Evolutionary conservation across 2,797 vertebrate species (phyloP).

Genomic region (Glyptemys insculpta): DNA sequence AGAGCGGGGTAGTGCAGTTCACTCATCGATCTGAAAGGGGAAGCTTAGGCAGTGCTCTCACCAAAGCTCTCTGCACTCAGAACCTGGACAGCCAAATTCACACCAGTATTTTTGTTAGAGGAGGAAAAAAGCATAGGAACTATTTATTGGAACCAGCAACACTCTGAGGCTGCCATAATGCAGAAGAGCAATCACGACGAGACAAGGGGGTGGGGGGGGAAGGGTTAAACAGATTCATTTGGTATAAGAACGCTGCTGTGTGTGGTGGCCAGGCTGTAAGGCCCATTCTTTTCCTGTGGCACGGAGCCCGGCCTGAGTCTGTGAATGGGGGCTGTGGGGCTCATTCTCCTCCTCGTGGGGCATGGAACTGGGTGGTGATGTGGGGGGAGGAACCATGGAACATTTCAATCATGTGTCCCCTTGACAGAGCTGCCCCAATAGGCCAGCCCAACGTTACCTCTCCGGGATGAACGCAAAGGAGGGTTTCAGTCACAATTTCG

Average conservation of each 20-base stretch:
- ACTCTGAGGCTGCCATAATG: background rate
- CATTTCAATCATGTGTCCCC: conserved; percentile 42
- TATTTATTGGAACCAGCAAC: background rate
- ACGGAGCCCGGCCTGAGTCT: background rate
- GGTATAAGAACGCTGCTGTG: background rate
- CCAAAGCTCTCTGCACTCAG: background rate
- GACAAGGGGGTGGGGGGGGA: background rate
- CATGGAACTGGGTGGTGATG: accelerated
- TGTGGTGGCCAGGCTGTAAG: background rate
- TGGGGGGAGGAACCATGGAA: background rate
- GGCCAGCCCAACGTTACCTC: conserved; percentile 53
- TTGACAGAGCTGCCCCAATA: conserved; percentile 39
- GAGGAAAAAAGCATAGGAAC: background rate
- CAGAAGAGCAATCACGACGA: background rate
- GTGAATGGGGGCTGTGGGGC: background rate
- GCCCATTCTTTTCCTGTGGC: background rate
- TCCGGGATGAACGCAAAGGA: conserved; percentile 57
- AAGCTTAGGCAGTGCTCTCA: background rate
- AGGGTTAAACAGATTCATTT: background rate
- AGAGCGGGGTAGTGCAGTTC: background rate
- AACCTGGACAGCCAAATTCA: background rate
- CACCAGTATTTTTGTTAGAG: background rate
- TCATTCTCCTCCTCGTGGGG: background rate
- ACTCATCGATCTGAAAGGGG: background rate
- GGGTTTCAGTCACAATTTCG: background rate